Evolutionary conservation across 2,888 invertebrate species (phyloP).

Genomic region (Acanthococcus lagerstroemiae): DNA sequence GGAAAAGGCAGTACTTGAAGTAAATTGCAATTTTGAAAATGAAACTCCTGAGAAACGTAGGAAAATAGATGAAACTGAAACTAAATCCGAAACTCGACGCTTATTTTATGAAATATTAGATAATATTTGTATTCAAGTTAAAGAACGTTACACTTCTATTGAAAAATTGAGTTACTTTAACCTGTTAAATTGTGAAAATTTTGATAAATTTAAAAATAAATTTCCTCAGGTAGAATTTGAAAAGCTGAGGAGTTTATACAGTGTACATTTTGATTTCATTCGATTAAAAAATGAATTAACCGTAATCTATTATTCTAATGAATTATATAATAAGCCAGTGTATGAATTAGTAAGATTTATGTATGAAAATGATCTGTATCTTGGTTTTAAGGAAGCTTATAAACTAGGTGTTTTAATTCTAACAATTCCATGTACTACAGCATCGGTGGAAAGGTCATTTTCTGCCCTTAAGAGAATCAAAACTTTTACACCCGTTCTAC

Average conservation of each 20-base stretch:
- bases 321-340: not conserved
- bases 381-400: not conserved
- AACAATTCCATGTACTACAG: not conserved
- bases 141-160: not conserved
- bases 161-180: not conserved
- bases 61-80: not conserved
- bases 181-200: not conserved
- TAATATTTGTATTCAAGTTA: not conserved
- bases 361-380: not conserved
- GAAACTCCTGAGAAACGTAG: not conserved
- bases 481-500: not conserved
- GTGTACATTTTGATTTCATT: not conserved
- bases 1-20: not conserved
- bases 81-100: not conserved
- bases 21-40: no score
- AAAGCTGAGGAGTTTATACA: not conserved
- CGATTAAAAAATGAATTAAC: not conserved
- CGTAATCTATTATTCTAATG: not conserved
- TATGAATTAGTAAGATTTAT: not conserved
- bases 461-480: not conserved
- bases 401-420: not conserved
- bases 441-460: not conserved
- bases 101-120: not conserved
- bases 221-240: not conserved
- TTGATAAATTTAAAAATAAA: not conserved